Base-by-base conservation (phyloP, 2,113 vertebrate genomes). In the Mastomys coucha region DNA sequence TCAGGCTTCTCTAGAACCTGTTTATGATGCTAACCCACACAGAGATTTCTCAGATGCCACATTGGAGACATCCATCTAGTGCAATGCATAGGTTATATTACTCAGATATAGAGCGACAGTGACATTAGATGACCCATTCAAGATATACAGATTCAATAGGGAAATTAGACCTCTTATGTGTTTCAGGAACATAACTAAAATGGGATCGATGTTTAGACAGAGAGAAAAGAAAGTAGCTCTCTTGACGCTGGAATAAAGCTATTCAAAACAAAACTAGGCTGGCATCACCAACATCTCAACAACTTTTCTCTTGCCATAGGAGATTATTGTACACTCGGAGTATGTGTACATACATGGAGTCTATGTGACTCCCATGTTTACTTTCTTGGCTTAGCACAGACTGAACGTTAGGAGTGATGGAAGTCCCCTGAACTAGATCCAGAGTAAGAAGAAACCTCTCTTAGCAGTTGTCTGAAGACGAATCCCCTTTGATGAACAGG, bases 391-490 rank as follows among this genome's bases (percentile, higher is more conserved):
- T 90, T 26, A 49, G 9, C 33, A 58, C 42, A 87, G 73, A 85
- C 9, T 92, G 72, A 73, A 7, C 49, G 85, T 89, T 84, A 39
- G 20, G 12, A 94, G 11, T 91, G 24, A 42, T 17, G 51, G 16
- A 4, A 96, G n/a, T 96, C n/a, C 58, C 96, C 93, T 78, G 26
- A 93, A 45, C 42, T 89, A 86, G 28, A 49, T 10, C 3, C 70
- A 24, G 24, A 72, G 51, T 14, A 65, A 90, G 51, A 36, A 82
- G 24, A 65, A 36, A 69, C 13, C 16, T 2, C 76, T 45, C 10
- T 11, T 20, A 94, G 24, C 12, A 73, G 13, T 80, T 49, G 60
- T 77, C 33, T 89, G 53, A 28, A 93, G 9, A 51, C 77, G 33
- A 91, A 53, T 96, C 73, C 53, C 77, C 16, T 13, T n/a, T 0